Conservation (phyloP, 1,140 invertebrate genomes). For the Drosophila pachea region DNA sequence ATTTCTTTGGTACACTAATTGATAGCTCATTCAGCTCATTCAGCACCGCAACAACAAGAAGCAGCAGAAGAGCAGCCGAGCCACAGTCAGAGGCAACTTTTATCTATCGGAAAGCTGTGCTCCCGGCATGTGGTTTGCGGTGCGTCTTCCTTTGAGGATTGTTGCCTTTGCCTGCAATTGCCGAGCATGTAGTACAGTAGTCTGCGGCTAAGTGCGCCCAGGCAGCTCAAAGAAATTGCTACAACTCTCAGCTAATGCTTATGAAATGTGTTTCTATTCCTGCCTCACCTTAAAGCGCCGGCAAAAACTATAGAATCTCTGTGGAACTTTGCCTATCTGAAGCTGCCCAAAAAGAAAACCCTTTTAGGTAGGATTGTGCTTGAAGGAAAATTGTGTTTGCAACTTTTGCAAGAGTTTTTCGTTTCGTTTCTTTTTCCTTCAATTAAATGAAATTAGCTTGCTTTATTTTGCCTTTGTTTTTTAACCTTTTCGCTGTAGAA, state of each 20-base stretch:
- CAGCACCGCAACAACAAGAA: neutral
- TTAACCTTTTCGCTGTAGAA: neutral
- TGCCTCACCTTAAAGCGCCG: no score
- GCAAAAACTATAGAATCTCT: no score
- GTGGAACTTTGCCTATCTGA: no score
- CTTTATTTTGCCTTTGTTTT: neutral
- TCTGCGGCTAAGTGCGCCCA: neutral
- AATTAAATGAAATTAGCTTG: neutral
- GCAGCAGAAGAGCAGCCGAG: neutral
- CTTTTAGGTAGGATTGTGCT: no score
- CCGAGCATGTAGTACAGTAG: neutral
- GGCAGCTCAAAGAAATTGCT: neutral
- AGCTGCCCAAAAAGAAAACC: no score
- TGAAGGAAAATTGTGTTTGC: no score
- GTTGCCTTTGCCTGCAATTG: neutral
- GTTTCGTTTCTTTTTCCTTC: neutral
- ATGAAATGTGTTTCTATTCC: neutral
- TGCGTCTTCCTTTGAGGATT: constrained; percentile 8
- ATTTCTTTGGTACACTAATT: neutral
- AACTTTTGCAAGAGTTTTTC: neutral
- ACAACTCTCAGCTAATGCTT: neutral
- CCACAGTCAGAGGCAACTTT: neutral
- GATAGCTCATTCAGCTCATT: neutral
- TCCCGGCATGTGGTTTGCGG: constrained; percentile 1
- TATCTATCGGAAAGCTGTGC: neutral